Evolutionary conservation across 2,888 invertebrate species (phyloP), one percentile per base, ranked within the genome.

Genomic region (Pantelozetes paolii): DNA sequence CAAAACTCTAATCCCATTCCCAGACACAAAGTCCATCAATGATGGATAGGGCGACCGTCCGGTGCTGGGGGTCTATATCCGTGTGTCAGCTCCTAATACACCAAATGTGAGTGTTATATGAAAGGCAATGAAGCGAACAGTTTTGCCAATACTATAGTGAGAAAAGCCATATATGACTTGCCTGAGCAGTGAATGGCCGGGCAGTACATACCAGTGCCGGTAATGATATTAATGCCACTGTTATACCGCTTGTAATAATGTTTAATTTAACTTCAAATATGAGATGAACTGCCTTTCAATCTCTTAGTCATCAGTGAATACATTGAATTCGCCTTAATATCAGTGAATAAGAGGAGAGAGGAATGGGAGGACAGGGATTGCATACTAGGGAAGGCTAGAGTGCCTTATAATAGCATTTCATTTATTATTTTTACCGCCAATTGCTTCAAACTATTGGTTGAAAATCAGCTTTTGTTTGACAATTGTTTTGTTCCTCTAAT

Each of bases 231-330:
- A 64, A 32, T 36, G 64, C 64, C 28, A 2, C 20, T 59, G 59
- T 59, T 64, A 8, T 64, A n/a, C 36, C 40, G 64, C 36, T 64
- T 64, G 64, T 36, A 64, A 64, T 64, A 64, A 64, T 64, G 64
- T 64, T 64, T 64, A 64, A 64, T 64, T 64, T 64, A 36, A 64
- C 18, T 36, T 36, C 36, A 6, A 64, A 36, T 64, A 64, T 2
- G 30, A 30, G 30, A 28, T 30, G 28, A 28, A 30, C 40, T 59
- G n/a, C 15, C 59, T 59, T 23, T 59, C 32, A 5, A 2, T 59
- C 59, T 64, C 36, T 64, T 32, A 64, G 32, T 64, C 64, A 64
- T 36, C 64, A 36, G 15, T 64, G 36, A 32, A 64, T 64, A 18
- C 36, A 36, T 64, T 36, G 36, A 64, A 64, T 64, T 64, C 36